A percentile compares a stretch with the other conserved stretches of the same genome.
These are phyloP conservation scores for Cryptus viduatorius DNA, from an alignment of 2,888 invertebrate genomes.

Conservation along the genomic window DNA sequence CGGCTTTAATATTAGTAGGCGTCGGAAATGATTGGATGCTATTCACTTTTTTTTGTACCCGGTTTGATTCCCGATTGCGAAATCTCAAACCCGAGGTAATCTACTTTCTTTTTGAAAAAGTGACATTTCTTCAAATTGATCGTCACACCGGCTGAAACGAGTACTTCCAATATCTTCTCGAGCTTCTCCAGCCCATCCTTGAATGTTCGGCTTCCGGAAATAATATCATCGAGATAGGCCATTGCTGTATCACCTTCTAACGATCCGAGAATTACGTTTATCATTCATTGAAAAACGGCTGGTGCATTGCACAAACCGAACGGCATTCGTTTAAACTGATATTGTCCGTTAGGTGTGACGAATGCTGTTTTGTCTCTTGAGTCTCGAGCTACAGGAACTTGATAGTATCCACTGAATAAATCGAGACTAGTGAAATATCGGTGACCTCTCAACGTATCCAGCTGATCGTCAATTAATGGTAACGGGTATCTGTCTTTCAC, in stretches of 20 bases:
- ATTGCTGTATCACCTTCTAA: slow-evolving; percentile 62
- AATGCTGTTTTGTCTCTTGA: slow-evolving; percentile 25
- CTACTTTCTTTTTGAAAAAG: slow-evolving; percentile 67
- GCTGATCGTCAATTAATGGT: slow-evolving; percentile 38
- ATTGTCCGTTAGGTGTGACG: slow-evolving; percentile 69
- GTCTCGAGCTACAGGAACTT: slow-evolving; percentile 73
- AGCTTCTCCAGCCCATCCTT: slow-evolving; percentile 68
- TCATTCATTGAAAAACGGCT: slow-evolving; percentile 72
- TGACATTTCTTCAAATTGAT: slow-evolving; percentile 73
- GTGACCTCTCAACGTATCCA: slow-evolving; percentile 11
- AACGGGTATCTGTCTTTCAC: slow-evolving; percentile 35
- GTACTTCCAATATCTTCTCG: slow-evolving; percentile 61
- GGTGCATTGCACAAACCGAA: slow-evolving; percentile 79
- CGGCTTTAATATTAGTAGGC: slow-evolving; percentile 70
- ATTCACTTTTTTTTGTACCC: slow-evolving; percentile 62
- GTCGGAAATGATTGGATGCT: slow-evolving; percentile 68
- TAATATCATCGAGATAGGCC: slow-evolving; percentile 71
- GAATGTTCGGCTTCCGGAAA: slow-evolving; percentile 65
- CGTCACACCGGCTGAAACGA: slow-evolving; percentile 68
- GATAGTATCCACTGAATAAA: slow-evolving; percentile 76
- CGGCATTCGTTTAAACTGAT: slow-evolving; percentile 79
- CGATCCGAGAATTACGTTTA: slow-evolving; percentile 72
- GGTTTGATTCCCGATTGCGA: slow-evolving; percentile 68
- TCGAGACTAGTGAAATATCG: slow-evolving; percentile 71
- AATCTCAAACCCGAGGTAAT: slow-evolving; percentile 74